Base-by-base conservation (phyloP, 2,888 invertebrate species). In the Gandaritis pyraliata region DNA sequence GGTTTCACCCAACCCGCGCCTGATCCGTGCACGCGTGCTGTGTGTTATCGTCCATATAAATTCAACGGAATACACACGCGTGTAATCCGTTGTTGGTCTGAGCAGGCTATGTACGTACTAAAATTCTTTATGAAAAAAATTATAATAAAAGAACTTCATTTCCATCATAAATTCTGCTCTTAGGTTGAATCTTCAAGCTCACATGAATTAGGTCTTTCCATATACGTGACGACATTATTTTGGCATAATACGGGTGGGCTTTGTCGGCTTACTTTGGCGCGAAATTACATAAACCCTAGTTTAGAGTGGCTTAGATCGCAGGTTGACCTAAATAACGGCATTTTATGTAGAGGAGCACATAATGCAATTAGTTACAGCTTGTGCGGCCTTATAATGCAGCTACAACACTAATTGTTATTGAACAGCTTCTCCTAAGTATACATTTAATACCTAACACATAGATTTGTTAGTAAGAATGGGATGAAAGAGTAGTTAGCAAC, bases 141-240 rank as follows among this genome's bases (percentile, higher is more conserved):
- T 18, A 46, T 23, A 46, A 23, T 23, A 46, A 29, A 47, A 58
- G 23, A 51, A 30, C 23, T 23, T 51, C 0, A 30, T 58, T 46
- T 52, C 13, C 16, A 39, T 16, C 30, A 58, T 56, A 33, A 50
- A 36, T 10, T 15, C 48, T 29, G 15, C 1, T 15, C 23, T 47
- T 53, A 15, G 11, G 38, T 48, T 33, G 38, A 38, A 39, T 8
- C 16, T 48, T 48, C 43, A 55, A 45, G n/a, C 50, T 30, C 38
- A 45, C 29, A 39, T 50, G 45, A 38, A 55, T 50, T 50, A 45
- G 38, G 50, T 46, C 18, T 55, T 61, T 49, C 48, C 53, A 29
- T 53, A 29, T 46, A 46, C 50, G 55, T 50, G 55, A 43, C 49
- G 12, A 48, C 52, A 48, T 57, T 56, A 58, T 53, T 64, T 56